Base-by-base conservation (phyloP, 2,888 invertebrate genomes). In the Plagodis pulveraria region DNA sequence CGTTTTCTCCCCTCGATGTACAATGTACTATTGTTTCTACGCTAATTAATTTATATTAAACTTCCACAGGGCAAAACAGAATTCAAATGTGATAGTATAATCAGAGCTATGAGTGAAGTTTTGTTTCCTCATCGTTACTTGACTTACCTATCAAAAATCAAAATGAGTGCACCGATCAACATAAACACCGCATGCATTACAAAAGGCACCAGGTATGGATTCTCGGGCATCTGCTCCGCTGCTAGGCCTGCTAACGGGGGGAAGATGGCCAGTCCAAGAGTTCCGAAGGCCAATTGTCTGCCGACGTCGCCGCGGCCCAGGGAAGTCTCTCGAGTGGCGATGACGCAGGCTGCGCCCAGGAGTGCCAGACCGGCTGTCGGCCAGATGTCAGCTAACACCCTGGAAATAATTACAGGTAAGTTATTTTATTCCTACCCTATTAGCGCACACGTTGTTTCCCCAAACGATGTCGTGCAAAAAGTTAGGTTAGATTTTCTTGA, bases 241-340 rank as follows among this genome's bases (percentile, higher is more conserved):
- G 91, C 89, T n/a, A 89, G 52, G 2, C 91, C 93, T 1, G 92
- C 90, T 40, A 96, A 81, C 0, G 95, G 94, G 0, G 96, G 95
- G 74, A 96, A 94, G 49, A 96, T 83, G 0, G 95, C 96, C 70
- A 96, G 94, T 8, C 96, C 96, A 5, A 96, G 81, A 5, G 96
- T 95, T 2, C 96, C 97, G 77, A 95, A 95, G 0, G 96, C 96
- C 70, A 96, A 90, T 76, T 97, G 97, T 8, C 96, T 94, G 36
- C 97, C 97, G 5, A 97, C 95, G 77, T 97, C 96, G 0, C 96
- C 96, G 40, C 96, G 94, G 0, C 96, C 96, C 22, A 96, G 93
- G 0, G 96, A 96, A 0, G 96, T 97, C 81, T 97, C 97, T 38
- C 96, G 93, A 0, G 97, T 96, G 0, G 96, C 96, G 63, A 97